Evolutionary conservation across 2,113 vertebrate species (phyloP).

Genomic region (Nipponia nippon): DNA sequence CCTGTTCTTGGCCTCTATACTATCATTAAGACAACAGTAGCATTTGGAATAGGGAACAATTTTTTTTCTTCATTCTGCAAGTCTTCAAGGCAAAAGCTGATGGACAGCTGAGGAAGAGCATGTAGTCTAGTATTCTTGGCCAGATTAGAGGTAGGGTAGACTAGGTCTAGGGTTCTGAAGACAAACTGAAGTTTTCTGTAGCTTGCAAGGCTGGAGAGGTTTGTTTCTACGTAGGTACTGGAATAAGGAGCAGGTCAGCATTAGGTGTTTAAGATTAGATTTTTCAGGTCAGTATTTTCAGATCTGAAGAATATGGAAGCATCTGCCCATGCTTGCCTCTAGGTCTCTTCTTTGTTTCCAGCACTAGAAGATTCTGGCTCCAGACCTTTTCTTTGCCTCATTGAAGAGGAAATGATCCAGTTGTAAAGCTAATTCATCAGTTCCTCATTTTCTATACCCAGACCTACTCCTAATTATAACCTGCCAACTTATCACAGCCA

Average conservation of each 20-base stretch:
- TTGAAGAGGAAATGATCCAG: background rate
- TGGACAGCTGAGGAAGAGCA: background rate
- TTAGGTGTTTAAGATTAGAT: background rate
- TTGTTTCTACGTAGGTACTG: background rate
- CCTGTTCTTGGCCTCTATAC: background rate
- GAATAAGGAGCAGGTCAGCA: background rate
- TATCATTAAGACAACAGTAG: background rate
- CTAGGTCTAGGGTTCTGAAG: background rate
- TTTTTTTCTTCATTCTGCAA: background rate
- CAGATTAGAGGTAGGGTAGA: background rate
- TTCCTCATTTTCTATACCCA: background rate
- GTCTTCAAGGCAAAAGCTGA: background rate
- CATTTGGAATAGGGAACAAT: background rate
- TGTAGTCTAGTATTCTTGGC: background rate
- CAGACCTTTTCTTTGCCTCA: background rate
- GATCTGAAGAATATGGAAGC: background rate
- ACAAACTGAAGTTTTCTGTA: background rate
- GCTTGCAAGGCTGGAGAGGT: background rate
- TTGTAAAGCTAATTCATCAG: background rate
- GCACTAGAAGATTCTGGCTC: background rate
- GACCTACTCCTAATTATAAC: background rate
- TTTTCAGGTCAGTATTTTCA: background rate
- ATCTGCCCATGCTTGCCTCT: background rate
- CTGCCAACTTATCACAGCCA: background rate
- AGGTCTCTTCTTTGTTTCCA: background rate